Base-by-base conservation (phyloP, 2,797 vertebrate genomes). In the Pipistrellus kuhlii region DNA sequence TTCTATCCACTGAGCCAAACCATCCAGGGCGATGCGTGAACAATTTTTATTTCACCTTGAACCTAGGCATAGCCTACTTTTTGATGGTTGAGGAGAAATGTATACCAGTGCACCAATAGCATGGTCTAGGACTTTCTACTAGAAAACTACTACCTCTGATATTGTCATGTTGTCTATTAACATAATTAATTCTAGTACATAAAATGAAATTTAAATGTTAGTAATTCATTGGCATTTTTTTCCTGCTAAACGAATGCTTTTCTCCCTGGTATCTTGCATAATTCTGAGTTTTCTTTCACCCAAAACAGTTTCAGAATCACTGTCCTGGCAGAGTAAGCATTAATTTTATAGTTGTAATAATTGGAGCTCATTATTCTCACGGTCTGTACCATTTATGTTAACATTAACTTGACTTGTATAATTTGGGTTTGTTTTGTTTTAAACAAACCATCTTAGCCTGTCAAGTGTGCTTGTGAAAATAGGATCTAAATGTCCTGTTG, bases 171-270 rank as follows among this genome's bases (percentile, higher is more conserved):
- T 94, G 88, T 88, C 75, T 92, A 2, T 75, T 69, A 78, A 21
- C 27, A 55, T 84, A 81, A 62, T 38, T 90, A 13, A 82, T 84
- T 86, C 41, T 69, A 41, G 55, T 78, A 13, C 27, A 35, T 87
- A 88, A 88, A 93, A 32, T 77, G 41, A 53, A 92, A 75, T 92
- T 90, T 78, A 75, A 95, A 76, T 62, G 62, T 55, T 55, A 78
- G 7, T 83, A 20, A 72, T 91, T 44, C 10, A 2, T 80, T 69
- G 64, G 90, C 17, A 32, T 68, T 35, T 93, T 55, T 83, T 76
- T 32, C 57, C 57, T 91, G n/a, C 32, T 35, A 41, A 30, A 21
- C 35, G 4, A 82, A 27, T 57, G 41, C 3, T 82, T 64, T 82
- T 92, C 38, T 90, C 15, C 10, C 72, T 84, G 11, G 44, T 93